phyloP scores from a whole-genome alignment of 1,140 invertebrate genomes.

The Cylas formicarius region DNA sequence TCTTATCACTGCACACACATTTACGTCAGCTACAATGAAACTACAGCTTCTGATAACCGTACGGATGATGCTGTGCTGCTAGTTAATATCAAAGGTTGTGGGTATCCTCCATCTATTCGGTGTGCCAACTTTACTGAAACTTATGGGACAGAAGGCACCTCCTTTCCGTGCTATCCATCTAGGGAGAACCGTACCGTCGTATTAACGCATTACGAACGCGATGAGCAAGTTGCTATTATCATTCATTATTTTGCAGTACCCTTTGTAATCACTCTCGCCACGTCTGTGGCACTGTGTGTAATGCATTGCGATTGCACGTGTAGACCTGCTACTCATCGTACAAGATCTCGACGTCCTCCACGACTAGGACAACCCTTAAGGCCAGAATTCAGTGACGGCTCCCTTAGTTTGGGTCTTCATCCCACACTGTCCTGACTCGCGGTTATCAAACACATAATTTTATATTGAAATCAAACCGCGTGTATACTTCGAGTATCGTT shows the following conservation, averaged over 20 bases:
- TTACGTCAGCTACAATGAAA: constrained; percentile 65
- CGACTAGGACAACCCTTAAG: constrained; percentile 14
- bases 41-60: constrained; percentile 34
- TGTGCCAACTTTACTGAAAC: constrained; percentile 74
- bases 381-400: constrained; percentile 19
- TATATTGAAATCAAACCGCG: too few species aligned
- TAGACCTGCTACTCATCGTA: constrained; percentile 14
- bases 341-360: constrained; percentile 14
- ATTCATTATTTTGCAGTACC: constrained; percentile 75
- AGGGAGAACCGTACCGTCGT: constrained; percentile 72
- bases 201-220: constrained; percentile 69
- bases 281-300: constrained; percentile 72
- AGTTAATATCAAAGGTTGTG: constrained; percentile 79
- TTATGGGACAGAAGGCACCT: constrained; percentile 66
- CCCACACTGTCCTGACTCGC: constrained; percentile 17
- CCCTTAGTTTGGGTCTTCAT: constrained; percentile 14
- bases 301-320: constrained; percentile 62
- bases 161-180: constrained; percentile 79
- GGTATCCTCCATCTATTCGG: constrained; percentile 79
- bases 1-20: constrained; percentile 79
- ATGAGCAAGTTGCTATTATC: constrained; percentile 66
- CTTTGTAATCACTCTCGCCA: constrained; percentile 72
- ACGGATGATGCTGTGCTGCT: constrained; percentile 59
- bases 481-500: too few species aligned
- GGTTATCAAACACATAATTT: too few species aligned